Evolutionary conservation across 2,888 invertebrate species (phyloP), one percentile per base, ranked within the genome.

Genomic region (Gymnoscelis rufifasciata): DNA sequence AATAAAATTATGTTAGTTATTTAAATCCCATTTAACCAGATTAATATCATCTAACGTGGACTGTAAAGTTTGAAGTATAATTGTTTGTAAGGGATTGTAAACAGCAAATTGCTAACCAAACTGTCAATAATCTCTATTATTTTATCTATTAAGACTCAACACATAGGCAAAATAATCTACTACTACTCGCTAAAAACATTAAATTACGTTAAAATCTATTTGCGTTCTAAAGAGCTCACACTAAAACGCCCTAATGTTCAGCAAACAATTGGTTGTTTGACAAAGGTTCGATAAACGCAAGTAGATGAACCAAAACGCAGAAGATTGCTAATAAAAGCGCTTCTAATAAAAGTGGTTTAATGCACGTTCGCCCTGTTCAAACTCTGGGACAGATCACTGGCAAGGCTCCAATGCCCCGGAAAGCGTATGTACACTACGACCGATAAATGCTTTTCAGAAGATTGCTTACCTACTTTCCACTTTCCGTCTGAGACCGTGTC

Each of bases 321-420:
- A 56, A 46, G 47, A 59, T 53, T 62, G 60, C 64, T 62, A 66
- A 66, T 70, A 67, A 66, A 70, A 70, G 60, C 58, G 62, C 66
- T 62, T 65, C 60, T 68, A 71, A 74, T 71, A 74, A 70, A 73
- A 72, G 60, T 57, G 62, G 64, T 66, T 66, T 68, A 68, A 74
- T 72, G 66, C 68, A 66, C 64, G 72, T 67, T 62, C 61, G 60
- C 52, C 56, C 54, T 28, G 68, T 71, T 73, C 72, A 72, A 67
- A 68, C 64, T 64, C 64, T 65, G 62, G 60, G 71, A 70, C 66
- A 67, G 66, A 64, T 68, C 64, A 61, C 63, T 77, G 77, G 75
- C 77, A 66, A 29, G 11, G 54, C 47, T 71, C 76, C 76, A 75
- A 54, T 43, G 44, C 38, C 35, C 45, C 27, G 27, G 27, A 30